A percentile compares a stretch with the other conserved stretches of the same genome.
Evolutionary conservation across 2,888 invertebrate species (phyloP).

Genomic region (Noctua pronuba): DNA sequence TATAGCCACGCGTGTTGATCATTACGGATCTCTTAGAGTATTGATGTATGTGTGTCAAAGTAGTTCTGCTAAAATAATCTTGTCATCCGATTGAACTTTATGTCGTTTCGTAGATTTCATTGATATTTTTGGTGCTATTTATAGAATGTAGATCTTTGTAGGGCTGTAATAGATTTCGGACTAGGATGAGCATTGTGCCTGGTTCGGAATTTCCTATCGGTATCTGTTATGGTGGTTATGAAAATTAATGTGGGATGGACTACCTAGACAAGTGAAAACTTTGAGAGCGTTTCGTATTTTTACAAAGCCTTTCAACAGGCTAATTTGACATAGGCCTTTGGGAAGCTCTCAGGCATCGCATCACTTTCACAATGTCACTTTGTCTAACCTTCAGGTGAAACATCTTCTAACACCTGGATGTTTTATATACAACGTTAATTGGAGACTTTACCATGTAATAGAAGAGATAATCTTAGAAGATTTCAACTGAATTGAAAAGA

Average conservation of each 20-base stretch:
- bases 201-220: background rate
- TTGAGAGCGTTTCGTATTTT: background rate
- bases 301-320: background rate
- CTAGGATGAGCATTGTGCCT: too few species aligned
- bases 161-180: background rate
- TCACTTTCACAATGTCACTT: background rate
- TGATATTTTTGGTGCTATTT: background rate
- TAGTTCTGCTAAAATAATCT: slow-evolving; percentile 50
- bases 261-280: background rate
- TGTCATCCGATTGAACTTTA: slow-evolving; percentile 54
- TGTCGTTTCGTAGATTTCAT: slow-evolving; percentile 18
- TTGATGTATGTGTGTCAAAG: slow-evolving; percentile 57
- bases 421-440: background rate
- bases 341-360: background rate
- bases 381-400: background rate
- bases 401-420: background rate
- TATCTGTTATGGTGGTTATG: background rate
- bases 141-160: background rate
- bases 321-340: background rate
- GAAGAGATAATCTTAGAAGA: background rate
- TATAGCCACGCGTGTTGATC: slow-evolving; percentile 56
- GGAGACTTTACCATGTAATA: background rate
- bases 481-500: background rate
- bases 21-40: slow-evolving; percentile 60
- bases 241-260: background rate